Evolutionary conservation across 2,113 vertebrate genomes (phyloP), one percentile per base, ranked within the genome.

Genomic region (Calidris pugnax): DNA sequence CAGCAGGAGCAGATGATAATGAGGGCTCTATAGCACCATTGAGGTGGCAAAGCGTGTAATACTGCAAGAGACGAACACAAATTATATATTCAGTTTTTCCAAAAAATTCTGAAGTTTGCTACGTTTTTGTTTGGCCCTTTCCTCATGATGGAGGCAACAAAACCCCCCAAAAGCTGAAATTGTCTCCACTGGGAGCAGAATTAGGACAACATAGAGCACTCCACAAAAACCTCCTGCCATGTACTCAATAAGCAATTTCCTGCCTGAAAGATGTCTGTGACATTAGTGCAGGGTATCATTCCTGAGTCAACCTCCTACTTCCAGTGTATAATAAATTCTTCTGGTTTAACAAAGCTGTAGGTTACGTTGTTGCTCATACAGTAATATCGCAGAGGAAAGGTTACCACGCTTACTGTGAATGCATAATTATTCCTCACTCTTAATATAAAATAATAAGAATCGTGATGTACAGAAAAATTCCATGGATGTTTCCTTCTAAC

Each of bases 101-200:
- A 51, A 50, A 59, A 73, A 12, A 27, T 56, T 33, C 24, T 51
- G 5, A 76, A 28, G 12, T 41, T 26, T 10, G 30, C 5, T 24
- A 8, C 8, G 4, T 21, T 72, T 73, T 39, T 48, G 19, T 43
- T 82, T 67, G 50, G 11, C 41, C 16, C 9, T 32, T 7, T 9
- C 12, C 13, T 26, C 14, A 2, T 7, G 3, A 85, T 13, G 18
- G 21, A 2, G 30, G 17, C 9, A 85, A 68, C 14, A 67, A 71
- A 57, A 41, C 14, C 2, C 2, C 1, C n/a, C 5, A 10, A 20
- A 35, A 28, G 9, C 8, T 35, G 15, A 37, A n/a, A n/a, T 4
- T 59, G 10, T 16, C 23, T 76, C 37, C 26, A 39, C 7, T 21
- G 15, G 17, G 21, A 72, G 24, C 8, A 51, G 26, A 73, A 72